Evolutionary conservation across 2,113 vertebrate genomes (phyloP).

Genomic region (Poicephalus meyeri): DNA sequence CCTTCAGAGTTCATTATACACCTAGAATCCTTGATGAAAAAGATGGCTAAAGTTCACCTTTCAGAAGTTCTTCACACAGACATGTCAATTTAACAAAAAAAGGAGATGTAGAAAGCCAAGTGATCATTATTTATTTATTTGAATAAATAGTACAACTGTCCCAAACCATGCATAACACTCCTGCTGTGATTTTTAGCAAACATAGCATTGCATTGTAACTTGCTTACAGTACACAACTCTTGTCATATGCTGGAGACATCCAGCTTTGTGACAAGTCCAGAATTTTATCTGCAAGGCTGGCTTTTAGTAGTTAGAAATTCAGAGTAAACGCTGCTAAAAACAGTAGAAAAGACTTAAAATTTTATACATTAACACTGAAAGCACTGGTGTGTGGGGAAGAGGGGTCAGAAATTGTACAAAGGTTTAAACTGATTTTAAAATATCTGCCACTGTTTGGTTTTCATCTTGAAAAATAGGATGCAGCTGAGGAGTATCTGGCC

Average conservation of each 20-base stretch:
- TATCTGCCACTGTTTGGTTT: background rate
- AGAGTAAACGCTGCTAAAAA: slow-evolving; percentile 44
- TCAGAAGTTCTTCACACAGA: background rate
- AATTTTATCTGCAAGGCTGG: slow-evolving; percentile 1
- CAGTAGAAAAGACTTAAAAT: slow-evolving; percentile 29
- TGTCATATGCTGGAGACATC: background rate
- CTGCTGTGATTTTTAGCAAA: background rate
- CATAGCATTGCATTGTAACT: slow-evolving; percentile 42
- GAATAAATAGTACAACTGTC: slow-evolving; percentile 32
- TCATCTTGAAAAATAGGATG: background rate
- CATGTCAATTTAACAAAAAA: background rate
- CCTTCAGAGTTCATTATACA: background rate
- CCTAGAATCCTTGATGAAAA: background rate
- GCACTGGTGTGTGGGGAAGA: background rate
- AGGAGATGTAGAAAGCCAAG: background rate
- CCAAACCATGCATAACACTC: background rate
- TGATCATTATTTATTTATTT: slow-evolving; percentile 7
- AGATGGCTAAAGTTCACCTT: background rate
- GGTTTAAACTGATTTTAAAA: background rate
- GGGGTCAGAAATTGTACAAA: background rate
- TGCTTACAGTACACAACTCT: slow-evolving; percentile 40
- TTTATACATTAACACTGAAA: slow-evolving; percentile 42
- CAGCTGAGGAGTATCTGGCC: background rate
- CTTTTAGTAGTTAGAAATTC: slow-evolving; percentile 55
- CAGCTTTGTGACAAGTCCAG: background rate